Conservation (phyloP, 2,888 invertebrate genomes). For the Heliconius cydno region DNA sequence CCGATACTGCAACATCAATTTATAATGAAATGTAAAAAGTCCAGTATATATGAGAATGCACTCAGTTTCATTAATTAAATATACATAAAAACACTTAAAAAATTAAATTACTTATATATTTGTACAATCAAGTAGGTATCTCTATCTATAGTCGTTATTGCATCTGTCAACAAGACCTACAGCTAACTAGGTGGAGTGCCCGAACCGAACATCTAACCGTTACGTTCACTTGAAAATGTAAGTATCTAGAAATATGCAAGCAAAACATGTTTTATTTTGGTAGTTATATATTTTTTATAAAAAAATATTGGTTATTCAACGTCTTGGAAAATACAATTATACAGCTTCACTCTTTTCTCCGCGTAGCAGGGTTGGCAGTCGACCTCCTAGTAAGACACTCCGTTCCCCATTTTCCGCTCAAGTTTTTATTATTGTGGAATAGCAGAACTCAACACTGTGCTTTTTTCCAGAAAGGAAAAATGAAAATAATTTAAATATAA, state of each 20-base stretch:
- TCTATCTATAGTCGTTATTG: conserved; percentile 22
- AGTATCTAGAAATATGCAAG: neutral
- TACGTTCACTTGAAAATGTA: conserved; percentile 36
- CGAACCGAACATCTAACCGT: conserved; percentile 33
- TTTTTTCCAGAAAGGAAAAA: no score
- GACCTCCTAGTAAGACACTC: neutral
- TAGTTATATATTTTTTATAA: neutral
- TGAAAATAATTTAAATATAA: no score
- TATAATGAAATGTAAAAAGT: neutral
- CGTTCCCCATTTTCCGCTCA: neutral
- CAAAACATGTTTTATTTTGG: neutral
- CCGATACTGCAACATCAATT: neutral
- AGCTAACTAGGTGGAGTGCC: conserved; percentile 31
- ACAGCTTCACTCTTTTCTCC: neutral
- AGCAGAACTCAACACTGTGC: no score
- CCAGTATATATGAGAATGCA: neutral
- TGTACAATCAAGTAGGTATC: conserved; percentile 13
- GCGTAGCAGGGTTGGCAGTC: no score
- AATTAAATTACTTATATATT: conserved; percentile 13
- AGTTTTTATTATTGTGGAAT: no score
- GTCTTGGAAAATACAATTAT: neutral
- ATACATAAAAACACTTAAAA: neutral
- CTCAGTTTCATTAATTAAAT: neutral
- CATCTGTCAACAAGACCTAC: conserved; percentile 41
- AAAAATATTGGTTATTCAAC: neutral